Evolutionary conservation across 2,797 vertebrate species (phyloP), one percentile per base, ranked within the genome.

Genomic region (Hydrocynus forskahlii): DNA sequence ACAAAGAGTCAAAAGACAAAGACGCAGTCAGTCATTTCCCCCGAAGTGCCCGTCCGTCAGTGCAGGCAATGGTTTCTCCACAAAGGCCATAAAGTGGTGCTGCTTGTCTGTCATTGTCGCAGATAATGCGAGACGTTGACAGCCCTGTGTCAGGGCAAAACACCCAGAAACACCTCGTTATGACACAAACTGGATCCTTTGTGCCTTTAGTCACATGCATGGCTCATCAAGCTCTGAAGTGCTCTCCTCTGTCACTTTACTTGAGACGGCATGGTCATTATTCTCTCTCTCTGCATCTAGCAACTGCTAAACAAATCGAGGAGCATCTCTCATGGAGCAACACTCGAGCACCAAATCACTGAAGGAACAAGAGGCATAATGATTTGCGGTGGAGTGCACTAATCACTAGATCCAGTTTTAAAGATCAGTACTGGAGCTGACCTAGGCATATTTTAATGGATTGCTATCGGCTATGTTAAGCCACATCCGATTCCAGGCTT

Each of bases 271-370:
- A 66, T 76, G 72, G 73, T 60, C 68, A 54, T 84, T 80, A 84
- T 66, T 64, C 21, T 2, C 43, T 82, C 40, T 50, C 25, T 75
- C 57, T 50, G 62, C 71, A 14, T 29, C 29, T 52, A 54, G 74
- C 71, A 60, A 67, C 60, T 67, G 62, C 70, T 71, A 75, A 86
- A 80, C 62, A 80, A 78, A 76, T 69, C 68, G 64, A 45, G 57
- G 38, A 43, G 74, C n/a, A 35, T 72, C 79, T 84, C 57, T 71
- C 50, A 81, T 62, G 60, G 50, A 60, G 59, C 43, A 63, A 55
- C 62, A 62, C 81, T 83, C 21, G 29, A 78, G 54, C 67, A 7
- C 68, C 69, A 29, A 68, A 75, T 35, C 81, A 78, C 17, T 67
- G 69, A 25, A 57, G 81, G n/a, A 50, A 55, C 35, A 55, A 70